These are phyloP conservation scores for Timandra comae DNA, from an alignment of 2,888 invertebrate species.

Conservation along the genomic window DNA sequence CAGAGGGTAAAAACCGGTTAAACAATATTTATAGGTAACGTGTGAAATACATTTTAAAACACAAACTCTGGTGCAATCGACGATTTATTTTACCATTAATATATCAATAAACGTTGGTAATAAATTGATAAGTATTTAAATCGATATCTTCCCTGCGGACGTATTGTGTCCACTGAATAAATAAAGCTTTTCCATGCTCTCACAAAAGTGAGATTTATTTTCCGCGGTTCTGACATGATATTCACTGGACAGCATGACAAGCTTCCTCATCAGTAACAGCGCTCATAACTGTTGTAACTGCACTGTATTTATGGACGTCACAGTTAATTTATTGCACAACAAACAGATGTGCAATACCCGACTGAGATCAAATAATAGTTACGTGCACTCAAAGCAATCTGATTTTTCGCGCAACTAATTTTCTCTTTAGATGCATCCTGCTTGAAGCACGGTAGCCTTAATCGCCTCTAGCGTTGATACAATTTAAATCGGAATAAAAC, in stretches of 20 bases:
- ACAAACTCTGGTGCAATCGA: neutral
- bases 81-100: conserved; percentile 7
- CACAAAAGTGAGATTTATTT: conserved; percentile 19
- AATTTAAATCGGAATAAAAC: conserved; percentile 70
- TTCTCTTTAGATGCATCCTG: conserved; percentile 41
- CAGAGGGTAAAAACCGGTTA: neutral
- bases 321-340: no score
- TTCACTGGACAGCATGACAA: conserved; percentile 1
- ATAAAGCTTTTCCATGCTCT: conserved; percentile 1
- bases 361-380: conserved; percentile 8
- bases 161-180: conserved; percentile 1
- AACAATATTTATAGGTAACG: neutral
- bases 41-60: no score
- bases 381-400: conserved; percentile 16
- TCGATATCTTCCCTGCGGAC: conserved; percentile 1
- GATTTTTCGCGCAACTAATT: conserved; percentile 44
- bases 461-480: conserved; percentile 68
- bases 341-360: no score
- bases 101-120: neutral
- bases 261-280: conserved; percentile 1
- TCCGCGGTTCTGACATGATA: conserved; percentile 10
- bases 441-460: conserved; percentile 54
- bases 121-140: conserved; percentile 1
- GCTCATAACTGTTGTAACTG: neutral
- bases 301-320: neutral